Evolutionary conservation across 2,888 invertebrate species (phyloP).

Genomic region (Coecobrya sp.): DNA sequence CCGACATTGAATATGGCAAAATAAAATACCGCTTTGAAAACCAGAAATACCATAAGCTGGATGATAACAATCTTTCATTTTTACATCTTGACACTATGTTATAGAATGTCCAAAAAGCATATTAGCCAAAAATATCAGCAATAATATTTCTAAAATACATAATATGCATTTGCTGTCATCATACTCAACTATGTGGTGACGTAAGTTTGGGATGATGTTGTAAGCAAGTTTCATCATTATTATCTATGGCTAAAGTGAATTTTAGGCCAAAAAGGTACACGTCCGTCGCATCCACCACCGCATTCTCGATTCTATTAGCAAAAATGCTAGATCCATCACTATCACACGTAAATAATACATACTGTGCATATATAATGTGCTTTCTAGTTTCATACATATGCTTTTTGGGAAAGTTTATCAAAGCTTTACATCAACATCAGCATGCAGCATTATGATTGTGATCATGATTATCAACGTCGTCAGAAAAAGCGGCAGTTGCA

Average conservation of each 20-base stretch:
- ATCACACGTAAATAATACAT: not conserved
- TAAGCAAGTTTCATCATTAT: conserved; percentile 38
- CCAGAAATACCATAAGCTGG: not conserved
- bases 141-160: no score
- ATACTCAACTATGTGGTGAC: not conserved
- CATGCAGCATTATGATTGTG: conserved; percentile 50
- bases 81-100: not conserved
- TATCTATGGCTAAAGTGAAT: not conserved
- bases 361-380: not conserved
- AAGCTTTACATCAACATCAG: conserved; percentile 53
- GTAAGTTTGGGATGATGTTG: conserved; percentile 27
- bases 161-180: no score
- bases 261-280: conserved; percentile 36
- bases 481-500: conserved; percentile 23
- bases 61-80: conserved; percentile 5
- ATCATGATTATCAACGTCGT: conserved; percentile 7
- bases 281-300: not conserved
- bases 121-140: not conserved
- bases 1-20: not conserved
- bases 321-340: conserved; percentile 22
- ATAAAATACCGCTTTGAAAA: not conserved
- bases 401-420: conserved; percentile 51
- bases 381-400: conserved; percentile 1
- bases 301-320: conserved; percentile 6
- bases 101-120: not conserved